phyloP scores from a whole-genome alignment of 2,888 invertebrate genomes.

The Camponotus fellah region DNA sequence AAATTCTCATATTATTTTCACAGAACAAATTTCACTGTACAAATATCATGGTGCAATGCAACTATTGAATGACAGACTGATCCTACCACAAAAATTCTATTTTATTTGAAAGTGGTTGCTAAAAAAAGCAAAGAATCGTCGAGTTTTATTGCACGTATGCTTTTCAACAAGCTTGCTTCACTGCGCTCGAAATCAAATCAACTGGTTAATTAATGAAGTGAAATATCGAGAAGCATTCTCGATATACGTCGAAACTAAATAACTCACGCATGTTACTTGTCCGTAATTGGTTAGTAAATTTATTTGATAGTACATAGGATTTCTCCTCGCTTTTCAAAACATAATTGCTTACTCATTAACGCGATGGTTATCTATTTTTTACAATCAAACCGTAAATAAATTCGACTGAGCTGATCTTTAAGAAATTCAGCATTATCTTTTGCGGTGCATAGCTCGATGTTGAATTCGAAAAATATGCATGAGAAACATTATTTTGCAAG shows the following conservation, averaged over 20 bases:
- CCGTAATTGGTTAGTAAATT: constrained; percentile 28
- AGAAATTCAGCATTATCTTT: constrained; percentile 25
- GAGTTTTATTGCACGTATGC: constrained; percentile 2
- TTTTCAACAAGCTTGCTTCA: constrained; percentile 12
- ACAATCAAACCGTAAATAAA: constrained; percentile 7
- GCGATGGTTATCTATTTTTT: constrained; percentile 23
- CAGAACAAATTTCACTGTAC: constrained; percentile 44
- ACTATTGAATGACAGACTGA: constrained; percentile 9
- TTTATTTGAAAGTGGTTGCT: constrained; percentile 41
- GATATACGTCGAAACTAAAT: constrained; percentile 37
- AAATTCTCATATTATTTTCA: constrained; percentile 27
- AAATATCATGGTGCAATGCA: constrained; percentile 32
- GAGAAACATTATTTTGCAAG: neutral
- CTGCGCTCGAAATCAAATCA: constrained; percentile 34
- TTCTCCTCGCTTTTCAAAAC: constrained; percentile 13
- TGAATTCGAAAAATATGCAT: neutral
- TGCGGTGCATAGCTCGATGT: neutral
- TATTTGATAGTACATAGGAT: constrained; percentile 15
- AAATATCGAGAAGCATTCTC: constrained; percentile 31
- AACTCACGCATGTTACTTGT: constrained; percentile 23
- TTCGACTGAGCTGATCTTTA: constrained; percentile 18
- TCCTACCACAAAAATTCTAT: constrained; percentile 28
- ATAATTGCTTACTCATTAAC: constrained; percentile 40
- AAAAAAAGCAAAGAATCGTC: constrained; percentile 19
- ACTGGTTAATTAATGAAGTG: constrained; percentile 46